Evolutionary conservation across 1,140 invertebrate genomes (phyloP).

Genomic region (Periplaneta americana): DNA sequence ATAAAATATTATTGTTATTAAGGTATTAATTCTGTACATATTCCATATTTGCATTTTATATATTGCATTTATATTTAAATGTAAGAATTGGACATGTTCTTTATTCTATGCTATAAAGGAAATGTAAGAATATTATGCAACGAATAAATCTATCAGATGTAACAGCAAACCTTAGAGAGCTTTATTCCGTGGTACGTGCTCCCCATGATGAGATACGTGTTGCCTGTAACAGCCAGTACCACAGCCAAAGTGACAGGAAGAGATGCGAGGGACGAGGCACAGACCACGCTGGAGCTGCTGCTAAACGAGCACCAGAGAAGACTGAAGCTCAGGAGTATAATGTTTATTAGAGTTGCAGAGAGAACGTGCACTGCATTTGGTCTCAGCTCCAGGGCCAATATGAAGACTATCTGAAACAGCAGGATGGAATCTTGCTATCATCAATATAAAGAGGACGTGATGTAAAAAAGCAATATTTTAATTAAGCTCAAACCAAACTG

Average conservation of each 20-base stretch:
- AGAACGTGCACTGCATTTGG: neutral
- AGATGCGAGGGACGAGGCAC: neutral
- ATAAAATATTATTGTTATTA: too few relatives aligned
- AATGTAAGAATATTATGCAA: too few relatives aligned
- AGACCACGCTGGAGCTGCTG: neutral
- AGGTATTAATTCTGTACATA: too few relatives aligned
- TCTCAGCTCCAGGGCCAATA: neutral
- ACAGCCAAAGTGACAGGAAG: neutral
- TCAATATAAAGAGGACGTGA: too few relatives aligned
- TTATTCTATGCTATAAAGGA: too few relatives aligned
- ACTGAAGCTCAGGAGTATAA: neutral
- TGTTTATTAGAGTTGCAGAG: neutral
- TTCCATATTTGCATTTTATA: too few relatives aligned
- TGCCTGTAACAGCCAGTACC: neutral
- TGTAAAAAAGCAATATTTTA: too few relatives aligned
- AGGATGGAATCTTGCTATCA: too few relatives aligned
- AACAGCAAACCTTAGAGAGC: neutral
- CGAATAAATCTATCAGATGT: too few relatives aligned
- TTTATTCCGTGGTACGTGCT: neutral
- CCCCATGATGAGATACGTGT: neutral
- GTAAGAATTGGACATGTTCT: too few relatives aligned
- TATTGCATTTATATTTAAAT: too few relatives aligned
- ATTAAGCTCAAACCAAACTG: too few relatives aligned
- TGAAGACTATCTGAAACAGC: neutral
- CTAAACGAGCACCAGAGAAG: neutral